These are phyloP conservation scores for Eulemur albifrons DNA, from an alignment of 2,797 vertebrate species.

Conservation along the genomic window DNA sequence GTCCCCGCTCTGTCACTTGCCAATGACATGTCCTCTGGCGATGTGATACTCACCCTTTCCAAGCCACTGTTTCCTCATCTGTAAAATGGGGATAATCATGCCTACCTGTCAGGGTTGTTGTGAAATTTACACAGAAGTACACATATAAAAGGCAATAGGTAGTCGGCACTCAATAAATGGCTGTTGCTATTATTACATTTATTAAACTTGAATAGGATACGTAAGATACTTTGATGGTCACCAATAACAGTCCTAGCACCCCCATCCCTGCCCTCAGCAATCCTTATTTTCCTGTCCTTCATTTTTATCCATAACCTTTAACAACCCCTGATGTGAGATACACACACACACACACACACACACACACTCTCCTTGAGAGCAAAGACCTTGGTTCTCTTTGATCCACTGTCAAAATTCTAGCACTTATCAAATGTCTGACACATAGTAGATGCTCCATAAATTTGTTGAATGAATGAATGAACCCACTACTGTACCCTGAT, in stretches of 20 bases:
- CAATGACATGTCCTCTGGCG: accelerated
- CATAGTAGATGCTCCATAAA: not conserved
- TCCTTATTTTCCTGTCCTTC: not conserved
- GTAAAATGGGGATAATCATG: not conserved
- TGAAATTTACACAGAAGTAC: not conserved
- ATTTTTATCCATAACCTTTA: not conserved
- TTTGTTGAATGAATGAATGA: not conserved
- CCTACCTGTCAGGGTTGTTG: not conserved
- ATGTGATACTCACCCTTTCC: not conserved
- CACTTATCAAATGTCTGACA: not conserved
- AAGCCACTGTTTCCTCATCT: not conserved
- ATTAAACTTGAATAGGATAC: not conserved
- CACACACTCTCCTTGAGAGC: no score
- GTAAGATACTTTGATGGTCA: not conserved
- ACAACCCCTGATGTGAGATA: no score
- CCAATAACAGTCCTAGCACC: not conserved
- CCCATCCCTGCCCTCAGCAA: not conserved
- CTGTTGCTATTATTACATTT: no score
- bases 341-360: no score
- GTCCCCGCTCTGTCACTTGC: not conserved
- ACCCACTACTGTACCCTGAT: not conserved
- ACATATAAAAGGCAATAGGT: not conserved
- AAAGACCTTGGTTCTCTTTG: not conserved
- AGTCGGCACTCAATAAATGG: not conserved
- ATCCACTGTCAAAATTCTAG: not conserved